Base-by-base conservation (phyloP, 2,797 vertebrate species). In the Pyrrhura leucotis region DNA sequence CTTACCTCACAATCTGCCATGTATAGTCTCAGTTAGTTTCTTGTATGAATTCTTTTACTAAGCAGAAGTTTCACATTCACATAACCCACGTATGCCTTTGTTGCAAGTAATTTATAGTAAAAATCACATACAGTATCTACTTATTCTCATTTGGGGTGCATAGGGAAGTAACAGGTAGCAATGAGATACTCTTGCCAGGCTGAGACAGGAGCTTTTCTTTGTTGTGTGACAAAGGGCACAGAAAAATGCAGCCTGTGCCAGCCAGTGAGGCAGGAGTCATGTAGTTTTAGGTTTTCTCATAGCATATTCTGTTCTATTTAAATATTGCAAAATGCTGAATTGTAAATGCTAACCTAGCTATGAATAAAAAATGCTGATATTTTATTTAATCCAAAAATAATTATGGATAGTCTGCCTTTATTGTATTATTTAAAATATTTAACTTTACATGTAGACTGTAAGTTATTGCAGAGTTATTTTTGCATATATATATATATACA, bases 321-420 rank as follows among this genome's bases (percentile, higher is more conserved):
- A 98, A 98, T 98, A 97, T 97, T 97, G 93, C 96, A 98, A 97
- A 95, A 90, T 93, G 89, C 88, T 97, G 95, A 98, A 97, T 97
- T 95, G 97, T 91, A 97, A 97, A 98, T 97, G 94, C 98, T 98
- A 98, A 97, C 90, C 72, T 94, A 97, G 88, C 81, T 93, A 96
- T 98, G 95, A 98, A 98, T 98, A 93, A 96, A 96, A 97, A 98
- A 97, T 98, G 95, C 84, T 97, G 96, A 97, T 98, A 97, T 98
- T 98, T 98, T 97, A 98, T 97, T 96, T 97, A 98, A 96, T 94
- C 72, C 95, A 94, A 97, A 98, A 98, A 97, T 97, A 95, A 96
- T 97, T 97, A 95, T 93, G 77, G 71, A 94, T 97, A 95, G 89
- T 77, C 73, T 95, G 89, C 48, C 92, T 98, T 97, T 97, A 95